phyloP scores from a whole-genome alignment of 2,797 vertebrate species.

The Trachops cirrhosus region DNA sequence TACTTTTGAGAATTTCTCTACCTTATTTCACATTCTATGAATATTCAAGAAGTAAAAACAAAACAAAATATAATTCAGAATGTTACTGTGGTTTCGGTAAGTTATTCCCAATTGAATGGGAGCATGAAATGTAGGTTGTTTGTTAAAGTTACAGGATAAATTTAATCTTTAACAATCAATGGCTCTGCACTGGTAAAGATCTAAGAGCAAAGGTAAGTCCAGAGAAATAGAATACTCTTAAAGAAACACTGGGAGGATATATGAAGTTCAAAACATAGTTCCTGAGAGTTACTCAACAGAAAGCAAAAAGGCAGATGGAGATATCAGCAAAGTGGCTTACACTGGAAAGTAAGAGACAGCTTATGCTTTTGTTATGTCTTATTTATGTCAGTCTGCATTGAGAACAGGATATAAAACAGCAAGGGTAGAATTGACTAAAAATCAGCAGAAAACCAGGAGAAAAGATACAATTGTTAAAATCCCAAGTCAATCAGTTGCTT shows the following conservation, averaged over 20 bases:
- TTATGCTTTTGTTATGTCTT: background rate
- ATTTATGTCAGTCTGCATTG: background rate
- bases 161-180: background rate
- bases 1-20: background rate
- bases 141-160: background rate
- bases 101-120: background rate
- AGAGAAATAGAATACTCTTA: background rate
- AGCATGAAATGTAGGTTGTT: background rate
- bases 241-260: background rate
- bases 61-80: background rate
- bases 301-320: background rate
- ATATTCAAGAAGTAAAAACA: background rate
- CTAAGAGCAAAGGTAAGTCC: background rate
- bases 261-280: background rate
- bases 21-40: background rate
- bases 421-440: background rate
- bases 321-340: background rate
- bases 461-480: background rate
- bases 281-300: background rate
- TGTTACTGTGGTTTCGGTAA: background rate
- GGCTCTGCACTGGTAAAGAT: background rate
- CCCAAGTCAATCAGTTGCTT: background rate
- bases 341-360: background rate
- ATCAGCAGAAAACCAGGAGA: background rate
- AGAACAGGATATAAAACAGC: background rate